Evolutionary conservation across 2,888 invertebrate genomes (phyloP), one percentile per base, ranked within the genome.

Genomic region (Leptura quadrifasciata): DNA sequence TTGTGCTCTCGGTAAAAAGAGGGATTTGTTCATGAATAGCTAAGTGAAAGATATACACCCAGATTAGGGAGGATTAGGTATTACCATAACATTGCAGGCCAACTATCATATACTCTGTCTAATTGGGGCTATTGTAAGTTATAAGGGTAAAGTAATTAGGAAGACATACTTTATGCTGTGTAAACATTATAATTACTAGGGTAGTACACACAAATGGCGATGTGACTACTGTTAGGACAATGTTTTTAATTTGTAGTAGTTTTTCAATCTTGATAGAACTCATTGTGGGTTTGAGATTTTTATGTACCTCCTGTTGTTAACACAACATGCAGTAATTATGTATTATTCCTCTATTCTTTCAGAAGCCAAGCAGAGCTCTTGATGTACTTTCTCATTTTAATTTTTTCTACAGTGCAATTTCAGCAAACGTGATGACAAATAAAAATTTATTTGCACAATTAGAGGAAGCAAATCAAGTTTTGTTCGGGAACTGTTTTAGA

Each of bases 21-120:
- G 85, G 85, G 84, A 83, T 85, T 31, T 85, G 84, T 82, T 81
- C 84, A 85, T 86, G 86, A 86, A 86, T 86, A 83, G 85, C 85
- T 86, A 85, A 86, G 85, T 86, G 86, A 86, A 86, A 86, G 86
- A 86, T 86, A 86, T 85, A 86, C 85, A 84, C 84, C 82, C 83
- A 84, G 86, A 87, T 87, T 86, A 87, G 79, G 77, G 80, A 78
- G 83, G 86, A 85, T 87, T 86, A 84, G 78, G 77, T 78, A 85
- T 84, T 85, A 85, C 84, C 85, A 85, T 84, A 84, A 85, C 85
- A 85, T 83, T 84, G 55, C 74, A 61, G 65, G 54, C 73, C 69
- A 71, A 74, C 68, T 74, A 77, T 72, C 77, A 74, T 74, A 73
- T 75, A 76, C 70, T 72, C 12, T 52, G 27, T 61, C 78, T 80